These are phyloP conservation scores for Anguilla obscura DNA, from an alignment of 2,797 vertebrate species.

Conservation along the genomic window DNA sequence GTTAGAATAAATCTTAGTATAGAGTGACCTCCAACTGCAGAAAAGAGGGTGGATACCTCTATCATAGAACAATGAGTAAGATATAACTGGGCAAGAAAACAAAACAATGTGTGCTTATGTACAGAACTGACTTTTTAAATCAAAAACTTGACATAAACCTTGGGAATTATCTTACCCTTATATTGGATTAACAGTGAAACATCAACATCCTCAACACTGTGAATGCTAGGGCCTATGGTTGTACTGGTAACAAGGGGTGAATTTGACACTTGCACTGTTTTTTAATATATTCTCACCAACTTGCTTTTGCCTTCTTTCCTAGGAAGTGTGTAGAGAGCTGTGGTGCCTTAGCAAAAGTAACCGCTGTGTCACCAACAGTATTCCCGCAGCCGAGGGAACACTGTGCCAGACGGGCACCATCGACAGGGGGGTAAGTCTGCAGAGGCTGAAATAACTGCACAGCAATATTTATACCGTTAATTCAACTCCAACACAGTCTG, in stretches of 20 bases:
- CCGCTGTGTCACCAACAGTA: constrained; percentile 97
- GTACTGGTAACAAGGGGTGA: not conserved
- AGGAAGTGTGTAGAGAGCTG: constrained; percentile 99
- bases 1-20: not conserved
- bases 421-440: constrained; percentile 91
- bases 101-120: not conserved
- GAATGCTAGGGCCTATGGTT: not conserved
- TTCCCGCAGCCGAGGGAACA: constrained; percentile 95
- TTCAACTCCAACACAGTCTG: not conserved
- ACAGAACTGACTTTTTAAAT: not conserved
- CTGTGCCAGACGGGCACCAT: constrained; percentile 95
- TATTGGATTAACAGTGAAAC: not conserved
- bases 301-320: constrained; percentile 97
- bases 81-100: not conserved
- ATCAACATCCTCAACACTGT: not conserved
- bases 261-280: not conserved
- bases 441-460: not conserved
- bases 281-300: constrained; percentile 87
- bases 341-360: constrained; percentile 99
- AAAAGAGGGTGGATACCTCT: not conserved
- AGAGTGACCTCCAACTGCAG: not conserved
- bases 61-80: not conserved
- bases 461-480: not conserved
- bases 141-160: not conserved
- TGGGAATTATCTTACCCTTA: not conserved